Evolutionary conservation across 2,113 vertebrate species (phyloP).

Genomic region (Siniperca knerii): DNA sequence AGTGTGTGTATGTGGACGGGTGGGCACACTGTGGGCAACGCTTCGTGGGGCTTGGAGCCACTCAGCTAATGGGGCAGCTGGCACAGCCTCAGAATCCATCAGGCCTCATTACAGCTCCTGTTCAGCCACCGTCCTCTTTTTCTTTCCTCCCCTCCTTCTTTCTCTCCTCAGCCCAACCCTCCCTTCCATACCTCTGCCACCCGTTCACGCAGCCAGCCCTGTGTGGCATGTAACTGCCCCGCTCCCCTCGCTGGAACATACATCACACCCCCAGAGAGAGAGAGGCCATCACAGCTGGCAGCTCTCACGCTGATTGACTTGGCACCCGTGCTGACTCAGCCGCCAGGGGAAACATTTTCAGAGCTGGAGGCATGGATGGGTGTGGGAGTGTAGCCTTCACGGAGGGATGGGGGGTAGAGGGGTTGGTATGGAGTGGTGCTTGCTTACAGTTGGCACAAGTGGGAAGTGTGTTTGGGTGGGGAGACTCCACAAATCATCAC

Average conservation of each 20-base stretch:
- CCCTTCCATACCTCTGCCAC: conserved; percentile 58
- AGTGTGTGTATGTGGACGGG: conserved; percentile 55
- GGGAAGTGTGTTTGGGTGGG: conserved; percentile 51
- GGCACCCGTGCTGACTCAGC: conserved; percentile 75
- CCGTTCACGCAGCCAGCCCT: conserved; percentile 44
- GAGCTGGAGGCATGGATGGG: conserved; percentile 48
- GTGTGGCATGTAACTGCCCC: conserved; percentile 64
- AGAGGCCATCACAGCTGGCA: conserved; percentile 76
- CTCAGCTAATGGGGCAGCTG: conserved; percentile 84
- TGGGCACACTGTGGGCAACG: conserved; percentile 64
- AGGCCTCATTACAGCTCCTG: conserved; percentile 75
- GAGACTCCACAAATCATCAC: conserved; percentile 66
- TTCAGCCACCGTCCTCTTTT: conserved; percentile 47
- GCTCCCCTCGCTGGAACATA: conserved; percentile 65
- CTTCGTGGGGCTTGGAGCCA: conserved; percentile 65
- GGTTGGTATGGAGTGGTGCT: conserved; percentile 27
- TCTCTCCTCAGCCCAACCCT: conserved; percentile 28
- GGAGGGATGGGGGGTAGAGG: not conserved
- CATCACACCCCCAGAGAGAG: conserved; percentile 71
- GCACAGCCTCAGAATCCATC: conserved; percentile 81
- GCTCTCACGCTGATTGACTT: conserved; percentile 84
- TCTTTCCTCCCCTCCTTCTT: conserved; percentile 39
- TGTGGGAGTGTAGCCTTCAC: conserved; percentile 38
- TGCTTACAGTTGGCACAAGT: conserved; percentile 70
- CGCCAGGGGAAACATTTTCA: conserved; percentile 75